Conservation (phyloP, 2,113 vertebrate species). For the Aix galericulata region DNA sequence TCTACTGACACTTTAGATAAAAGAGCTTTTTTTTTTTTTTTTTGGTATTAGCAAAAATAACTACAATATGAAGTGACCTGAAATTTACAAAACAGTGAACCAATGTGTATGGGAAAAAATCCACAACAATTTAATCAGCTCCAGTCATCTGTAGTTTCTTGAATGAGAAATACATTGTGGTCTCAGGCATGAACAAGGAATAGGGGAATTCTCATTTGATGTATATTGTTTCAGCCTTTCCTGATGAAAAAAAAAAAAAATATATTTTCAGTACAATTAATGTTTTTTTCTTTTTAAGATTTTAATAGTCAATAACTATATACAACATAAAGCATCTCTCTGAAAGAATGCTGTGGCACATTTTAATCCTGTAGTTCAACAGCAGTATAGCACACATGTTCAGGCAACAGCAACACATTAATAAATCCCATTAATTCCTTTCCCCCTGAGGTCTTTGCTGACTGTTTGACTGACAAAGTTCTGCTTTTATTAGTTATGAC, state of each 20-base stretch:
- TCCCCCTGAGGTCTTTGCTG: slow-evolving; percentile 47
- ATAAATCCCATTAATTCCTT: slow-evolving; percentile 54
- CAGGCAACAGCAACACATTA: slow-evolving; percentile 40
- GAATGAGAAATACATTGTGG: background rate
- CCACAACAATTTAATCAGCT: background rate
- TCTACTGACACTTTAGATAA: background rate
- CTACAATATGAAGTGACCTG: background rate
- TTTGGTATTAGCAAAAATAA: background rate
- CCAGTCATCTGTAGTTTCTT: background rate
- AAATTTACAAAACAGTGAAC: background rate
- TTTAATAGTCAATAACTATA: background rate
- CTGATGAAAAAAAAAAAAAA: background rate
- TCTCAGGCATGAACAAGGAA: background rate
- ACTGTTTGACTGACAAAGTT: slow-evolving; percentile 58
- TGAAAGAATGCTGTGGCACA: background rate
- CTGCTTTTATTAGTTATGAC: slow-evolving; percentile 66
- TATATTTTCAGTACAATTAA: background rate
- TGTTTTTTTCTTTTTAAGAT: background rate
- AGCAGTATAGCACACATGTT: slow-evolving; percentile 31
- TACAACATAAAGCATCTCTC: background rate
- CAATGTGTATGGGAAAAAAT: background rate
- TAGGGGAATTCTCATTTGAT: background rate
- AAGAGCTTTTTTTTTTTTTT: background rate
- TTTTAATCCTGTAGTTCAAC: slow-evolving; percentile 27
- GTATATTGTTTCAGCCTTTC: background rate